Conservation (phyloP, 2,797 vertebrate genomes). For the Takifugu rubripes region DNA sequence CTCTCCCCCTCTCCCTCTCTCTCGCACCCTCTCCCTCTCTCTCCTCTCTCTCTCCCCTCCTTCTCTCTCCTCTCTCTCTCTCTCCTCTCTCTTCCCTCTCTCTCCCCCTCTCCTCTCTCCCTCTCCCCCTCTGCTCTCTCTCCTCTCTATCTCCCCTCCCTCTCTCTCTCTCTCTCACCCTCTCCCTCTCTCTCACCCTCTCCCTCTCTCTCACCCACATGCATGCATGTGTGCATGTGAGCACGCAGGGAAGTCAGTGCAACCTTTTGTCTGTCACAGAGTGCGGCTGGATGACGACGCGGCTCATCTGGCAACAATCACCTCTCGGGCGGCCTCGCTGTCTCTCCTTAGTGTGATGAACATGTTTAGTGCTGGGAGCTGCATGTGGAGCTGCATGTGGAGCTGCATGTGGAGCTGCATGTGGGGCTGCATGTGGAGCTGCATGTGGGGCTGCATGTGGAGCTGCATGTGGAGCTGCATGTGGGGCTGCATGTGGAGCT, state of each 20-base stretch:
- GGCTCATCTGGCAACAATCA: slow-evolving; percentile 74
- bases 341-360: slow-evolving; percentile 24
- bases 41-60: not conserved
- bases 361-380: slow-evolving; percentile 16
- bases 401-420: slow-evolving; percentile 17
- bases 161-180: slow-evolving; percentile 13
- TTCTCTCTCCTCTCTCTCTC: too few relatives aligned
- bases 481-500: too few relatives aligned
- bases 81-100: too few relatives aligned
- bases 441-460: too few relatives aligned
- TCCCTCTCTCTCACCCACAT: slow-evolving; percentile 8
- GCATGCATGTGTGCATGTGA: slow-evolving; percentile 11
- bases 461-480: too few relatives aligned
- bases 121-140: too few relatives aligned
- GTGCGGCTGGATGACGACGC: slow-evolving; percentile 53
- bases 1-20: not conserved
- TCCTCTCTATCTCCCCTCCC: too few relatives aligned
- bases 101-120: too few relatives aligned
- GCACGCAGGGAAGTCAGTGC: slow-evolving; percentile 37
- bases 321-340: slow-evolving; percentile 53
- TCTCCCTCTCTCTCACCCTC: not conserved
- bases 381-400: slow-evolving; percentile 9
- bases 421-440: not conserved
- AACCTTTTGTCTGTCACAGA: slow-evolving; percentile 63
- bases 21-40: too few relatives aligned